Base-by-base conservation (phyloP, 2,113 vertebrate genomes). In the Cinclus cinclus region DNA sequence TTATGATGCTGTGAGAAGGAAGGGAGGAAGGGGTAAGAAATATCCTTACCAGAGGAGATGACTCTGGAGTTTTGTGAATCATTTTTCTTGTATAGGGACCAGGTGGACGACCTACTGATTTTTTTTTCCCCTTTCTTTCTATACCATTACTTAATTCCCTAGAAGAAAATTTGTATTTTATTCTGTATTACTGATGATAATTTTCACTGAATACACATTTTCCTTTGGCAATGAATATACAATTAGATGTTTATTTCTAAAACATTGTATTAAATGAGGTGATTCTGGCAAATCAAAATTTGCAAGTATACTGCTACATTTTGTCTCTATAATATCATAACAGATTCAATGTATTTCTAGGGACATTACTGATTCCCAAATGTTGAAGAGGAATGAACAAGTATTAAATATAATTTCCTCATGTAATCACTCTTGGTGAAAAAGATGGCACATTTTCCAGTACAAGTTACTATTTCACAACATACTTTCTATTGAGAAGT, bases 111-210 rank as follows among this genome's bases (percentile, higher is more conserved):
- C 97, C 96, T 88, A 98, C 98, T 89, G 98, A 98, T 94, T 99
- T 99, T 98, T 99, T 98, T 97, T 99, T 99, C 96, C 98, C 99
- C 96, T 98, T 99, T 97, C 98, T 99, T 89, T 98, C 98, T 95
- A 98, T 97, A 94, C 99, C 99, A 96, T 99, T 99, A 87, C 98
- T 99, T 95, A 99, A 93, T 93, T 98, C 96, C 97, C 98, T 98
- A 97, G 95, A 98, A 98, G 31, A 97, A 95, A 97, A 92, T 73
- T 37, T 55, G 37, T 56, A 94, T 83, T 96, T 87, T 93, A 27
- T 81, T 89, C 77, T 83, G 35, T 63, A 71, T 83, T 89, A 94
- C 9, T 94, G 80, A 89, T 94, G 37, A 50, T 27, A 31, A 30
- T 59, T 84, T 79, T 83, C 42, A 94, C 6, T 73, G 15, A 92